These are phyloP conservation scores for Sebastes minor DNA, from an alignment of 2,797 vertebrate genomes.

Conservation along the genomic window DNA sequence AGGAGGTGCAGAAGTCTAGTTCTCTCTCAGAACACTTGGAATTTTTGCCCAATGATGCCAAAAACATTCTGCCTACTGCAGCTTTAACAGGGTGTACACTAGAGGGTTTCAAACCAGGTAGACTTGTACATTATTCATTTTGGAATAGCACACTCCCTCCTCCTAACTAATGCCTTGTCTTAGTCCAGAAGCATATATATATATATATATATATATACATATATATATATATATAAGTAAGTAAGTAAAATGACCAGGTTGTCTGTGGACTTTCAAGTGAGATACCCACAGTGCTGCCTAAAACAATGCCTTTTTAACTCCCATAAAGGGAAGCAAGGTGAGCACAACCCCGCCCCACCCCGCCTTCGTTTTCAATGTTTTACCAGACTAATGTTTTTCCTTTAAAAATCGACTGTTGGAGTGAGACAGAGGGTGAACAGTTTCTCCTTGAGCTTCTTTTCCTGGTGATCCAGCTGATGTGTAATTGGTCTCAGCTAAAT, in stretches of 20 bases:
- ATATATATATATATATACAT: too few relatives aligned
- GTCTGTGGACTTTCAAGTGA: conserved; percentile 30
- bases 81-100: too few relatives aligned
- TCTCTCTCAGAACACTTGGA: too few relatives aligned
- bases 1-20: too few relatives aligned
- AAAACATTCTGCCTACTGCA: too few relatives aligned
- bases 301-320: conserved; percentile 31
- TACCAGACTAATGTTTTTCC: conserved; percentile 6
- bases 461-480: conserved; percentile 37
- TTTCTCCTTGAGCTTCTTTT: conserved; percentile 36
- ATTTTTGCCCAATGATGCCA: too few relatives aligned
- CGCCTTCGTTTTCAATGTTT: conserved; percentile 17
- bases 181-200: neutral
- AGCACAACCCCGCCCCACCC: neutral
- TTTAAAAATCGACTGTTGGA: conserved; percentile 19
- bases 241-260: conserved; percentile 6
- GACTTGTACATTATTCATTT: neutral
- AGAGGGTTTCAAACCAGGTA: neutral
- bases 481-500: conserved; percentile 52
- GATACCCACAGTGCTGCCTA: conserved; percentile 9
- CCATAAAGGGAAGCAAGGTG: neutral
- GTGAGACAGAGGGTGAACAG: conserved; percentile 8
- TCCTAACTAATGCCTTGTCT: too few relatives aligned
- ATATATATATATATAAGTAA: too few relatives aligned
- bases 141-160: neutral